Percentiles rank a stretch among this genome's conserved stretches.
phyloP scores from a whole-genome alignment of 1,140 invertebrate genomes.

The Drosophila pseudoobscura region DNA sequence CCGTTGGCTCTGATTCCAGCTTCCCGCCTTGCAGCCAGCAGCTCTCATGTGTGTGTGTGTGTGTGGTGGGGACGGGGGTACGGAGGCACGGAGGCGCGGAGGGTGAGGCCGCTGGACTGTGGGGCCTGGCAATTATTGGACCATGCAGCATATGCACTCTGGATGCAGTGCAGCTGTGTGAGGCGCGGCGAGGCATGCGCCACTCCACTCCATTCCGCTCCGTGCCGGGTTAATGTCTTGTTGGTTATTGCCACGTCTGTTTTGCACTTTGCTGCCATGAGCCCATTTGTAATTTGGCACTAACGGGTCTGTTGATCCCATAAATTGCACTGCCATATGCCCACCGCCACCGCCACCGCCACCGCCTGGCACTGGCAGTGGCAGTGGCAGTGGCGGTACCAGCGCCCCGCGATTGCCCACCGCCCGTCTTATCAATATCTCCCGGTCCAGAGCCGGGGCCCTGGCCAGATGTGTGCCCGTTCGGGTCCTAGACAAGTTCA shows the following conservation, averaged over 20 bases:
- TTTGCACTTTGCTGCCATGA: slow-evolving; percentile 63
- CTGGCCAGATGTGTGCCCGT: not conserved
- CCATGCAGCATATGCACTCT: slow-evolving; percentile 61
- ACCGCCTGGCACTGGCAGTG: too few species aligned
- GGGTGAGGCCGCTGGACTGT: not conserved
- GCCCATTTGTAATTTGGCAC: slow-evolving; percentile 79
- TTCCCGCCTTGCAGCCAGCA: slow-evolving; percentile 44
- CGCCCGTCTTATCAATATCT: slow-evolving; percentile 38
- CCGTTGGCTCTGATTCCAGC: slow-evolving; percentile 60
- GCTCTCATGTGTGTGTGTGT: slow-evolving; percentile 7
- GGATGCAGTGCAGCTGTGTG: slow-evolving; percentile 53
- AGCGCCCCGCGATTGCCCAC: slow-evolving; percentile 12
- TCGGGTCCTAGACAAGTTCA: slow-evolving; percentile 57
- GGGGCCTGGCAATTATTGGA: slow-evolving; percentile 59
- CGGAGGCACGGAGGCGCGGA: not conserved
- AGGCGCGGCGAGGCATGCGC: slow-evolving; percentile 55
- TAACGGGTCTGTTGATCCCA: slow-evolving; percentile 78
- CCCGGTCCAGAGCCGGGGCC: slow-evolving; percentile 4
- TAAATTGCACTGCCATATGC: slow-evolving; percentile 56
- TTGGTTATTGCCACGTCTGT: slow-evolving; percentile 74
- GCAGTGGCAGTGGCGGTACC: too few species aligned
- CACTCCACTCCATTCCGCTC: slow-evolving; percentile 25
- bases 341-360: not conserved
- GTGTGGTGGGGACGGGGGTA: slow-evolving; percentile 20
- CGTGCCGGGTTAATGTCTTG: slow-evolving; percentile 79